These are phyloP conservation scores for Vulpes vulpes DNA, from an alignment of 2,113 vertebrate genomes.

Conservation along the genomic window DNA sequence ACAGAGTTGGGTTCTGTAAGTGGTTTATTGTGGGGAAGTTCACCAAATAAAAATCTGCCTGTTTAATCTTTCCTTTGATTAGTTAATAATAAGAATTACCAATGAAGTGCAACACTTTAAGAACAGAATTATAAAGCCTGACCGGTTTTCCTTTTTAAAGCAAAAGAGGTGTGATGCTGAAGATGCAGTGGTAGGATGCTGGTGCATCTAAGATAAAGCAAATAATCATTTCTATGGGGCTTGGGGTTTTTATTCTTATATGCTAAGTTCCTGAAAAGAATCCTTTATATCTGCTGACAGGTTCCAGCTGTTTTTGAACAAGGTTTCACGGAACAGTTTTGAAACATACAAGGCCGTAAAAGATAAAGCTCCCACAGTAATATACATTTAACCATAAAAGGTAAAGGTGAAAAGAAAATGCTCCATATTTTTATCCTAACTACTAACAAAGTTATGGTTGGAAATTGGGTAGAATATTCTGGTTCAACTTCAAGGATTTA, in stretches of 20 bases:
- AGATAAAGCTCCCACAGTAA: neutral
- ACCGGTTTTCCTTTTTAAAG: constrained; percentile 20
- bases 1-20: neutral
- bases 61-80: neutral
- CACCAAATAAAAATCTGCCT: constrained; percentile 1
- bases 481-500: constrained; percentile 7
- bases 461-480: neutral
- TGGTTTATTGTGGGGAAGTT: neutral
- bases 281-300: neutral
- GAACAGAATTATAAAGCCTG: neutral
- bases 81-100: neutral
- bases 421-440: neutral
- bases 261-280: constrained; percentile 17
- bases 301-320: constrained; percentile 21
- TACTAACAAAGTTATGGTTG: neutral
- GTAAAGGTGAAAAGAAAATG: neutral
- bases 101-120: neutral
- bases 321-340: neutral
- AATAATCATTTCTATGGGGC: neutral
- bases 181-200: neutral
- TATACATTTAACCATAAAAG: neutral
- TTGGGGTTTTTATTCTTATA: neutral
- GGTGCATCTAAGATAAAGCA: neutral
- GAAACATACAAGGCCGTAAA: constrained; percentile 44
- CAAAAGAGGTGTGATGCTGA: neutral